Percentiles rank a stretch among this genome's conserved stretches.
These are phyloP conservation scores for Holothuria glaberrima DNA, from an alignment of 35 echinoderm and acorn worm genomes.

Conservation along the genomic window DNA sequence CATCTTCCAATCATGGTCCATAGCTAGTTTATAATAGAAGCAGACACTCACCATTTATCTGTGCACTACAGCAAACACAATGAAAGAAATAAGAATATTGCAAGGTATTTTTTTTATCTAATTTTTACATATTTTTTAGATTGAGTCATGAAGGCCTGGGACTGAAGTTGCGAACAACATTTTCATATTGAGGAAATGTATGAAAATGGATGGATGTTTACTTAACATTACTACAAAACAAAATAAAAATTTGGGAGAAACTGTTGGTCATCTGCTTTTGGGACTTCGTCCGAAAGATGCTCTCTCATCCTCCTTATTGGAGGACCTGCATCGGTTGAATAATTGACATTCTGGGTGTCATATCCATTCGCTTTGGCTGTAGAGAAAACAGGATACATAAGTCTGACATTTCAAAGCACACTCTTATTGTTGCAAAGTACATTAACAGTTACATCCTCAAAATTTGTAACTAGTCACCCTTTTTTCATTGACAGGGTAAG, in stretches of 20 bases:
- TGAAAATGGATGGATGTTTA: constrained; percentile 58
- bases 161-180: background rate
- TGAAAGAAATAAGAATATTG: constrained; percentile 60
- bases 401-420: background rate
- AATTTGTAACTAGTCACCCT: background rate
- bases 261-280: background rate
- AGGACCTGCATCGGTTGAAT: constrained; percentile 58
- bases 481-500: background rate
- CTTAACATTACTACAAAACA: constrained; percentile 36
- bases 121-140: constrained; percentile 33
- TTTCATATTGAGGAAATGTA: constrained; percentile 52
- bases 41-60: constrained; percentile 39
- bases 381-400: background rate
- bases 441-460: background rate
- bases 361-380: constrained; percentile 45
- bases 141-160: background rate
- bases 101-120: constrained; percentile 23
- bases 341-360: constrained; percentile 22
- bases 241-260: background rate
- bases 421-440: background rate
- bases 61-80: constrained; percentile 39
- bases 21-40: background rate
- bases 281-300: background rate
- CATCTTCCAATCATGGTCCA: background rate
- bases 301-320: background rate